Evolutionary conservation across 2,888 invertebrate species (phyloP), one percentile per base, ranked within the genome.

Genomic region (Vanessa cardui): DNA sequence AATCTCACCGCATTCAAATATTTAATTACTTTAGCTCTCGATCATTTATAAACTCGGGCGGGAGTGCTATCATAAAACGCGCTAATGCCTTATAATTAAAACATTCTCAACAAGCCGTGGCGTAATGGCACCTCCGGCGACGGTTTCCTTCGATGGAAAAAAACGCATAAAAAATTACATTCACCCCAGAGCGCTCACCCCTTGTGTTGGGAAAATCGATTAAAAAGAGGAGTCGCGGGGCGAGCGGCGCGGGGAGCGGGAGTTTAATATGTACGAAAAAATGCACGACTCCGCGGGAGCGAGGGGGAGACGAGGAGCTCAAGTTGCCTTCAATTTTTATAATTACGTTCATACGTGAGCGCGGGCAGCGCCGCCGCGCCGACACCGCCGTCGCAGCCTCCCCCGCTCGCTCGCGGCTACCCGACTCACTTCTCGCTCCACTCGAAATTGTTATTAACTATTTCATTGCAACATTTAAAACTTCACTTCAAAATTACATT

Each of bases 291-390:
- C 84, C 83, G 80, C 85, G 88, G 86, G 90, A 87, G 89, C 82
- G 90, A 87, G 89, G 90, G 90, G 85, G 86, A 83, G 83, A 84
- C 85, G 78, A 85, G 87, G 86, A 87, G 86, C 85, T 83, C 81
- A 80, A 88, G 86, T 86, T 89, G 89, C 88, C 90, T 92, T 89
- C 90, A 90, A 92, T 92, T 92, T 92, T 92, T 92, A 92, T 92
- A 92, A 92, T 92, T 92, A 92, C 91, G 92, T 91, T 91, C 92
- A 92, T 92, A 92, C 92, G 95, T 95, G 88, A 96, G 94, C 86
- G 69, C 72, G 68, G 62, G 66, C 66, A 49, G 44, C 68, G 68
- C 46, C 58, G 65, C 75, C 80, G 63, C 71, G 31, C 18, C 61
- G 64, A 71, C 67, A 21, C 66, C 68, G 71, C 62, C 69, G 52